Conservation (phyloP, 2,797 vertebrate genomes). For the Lacerta agilis region DNA sequence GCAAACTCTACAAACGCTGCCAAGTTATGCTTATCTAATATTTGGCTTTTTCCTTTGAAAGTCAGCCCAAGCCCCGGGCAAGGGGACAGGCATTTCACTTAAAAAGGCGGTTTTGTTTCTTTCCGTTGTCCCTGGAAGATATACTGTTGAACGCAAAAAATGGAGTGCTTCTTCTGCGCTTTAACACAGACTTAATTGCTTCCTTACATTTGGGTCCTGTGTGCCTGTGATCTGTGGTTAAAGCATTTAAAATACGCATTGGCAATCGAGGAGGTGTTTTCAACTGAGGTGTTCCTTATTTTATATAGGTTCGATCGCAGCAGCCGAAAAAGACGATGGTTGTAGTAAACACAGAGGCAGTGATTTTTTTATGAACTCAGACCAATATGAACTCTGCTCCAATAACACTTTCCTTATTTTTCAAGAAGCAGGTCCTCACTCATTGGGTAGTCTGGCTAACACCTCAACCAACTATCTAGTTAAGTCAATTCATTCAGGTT, state of each 20-base stretch:
- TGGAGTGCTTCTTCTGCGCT: slow-evolving; percentile 54
- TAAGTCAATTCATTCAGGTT: background rate
- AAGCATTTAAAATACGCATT: slow-evolving; percentile 59
- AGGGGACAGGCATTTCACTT: slow-evolving; percentile 62
- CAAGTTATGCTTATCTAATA: slow-evolving; percentile 35
- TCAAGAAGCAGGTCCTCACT: background rate
- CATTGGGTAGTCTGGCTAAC: background rate
- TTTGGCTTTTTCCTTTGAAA: slow-evolving; percentile 40
- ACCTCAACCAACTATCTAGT: background rate
- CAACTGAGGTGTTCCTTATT: slow-evolving; percentile 50
- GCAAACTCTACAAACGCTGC: slow-evolving; percentile 24
- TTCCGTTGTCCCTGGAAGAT: slow-evolving; percentile 65
- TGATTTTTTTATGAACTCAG: background rate
- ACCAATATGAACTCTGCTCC: background rate
- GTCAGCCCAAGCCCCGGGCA: slow-evolving; percentile 55
- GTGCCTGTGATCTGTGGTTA: slow-evolving; percentile 49
- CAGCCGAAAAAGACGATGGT: background rate
- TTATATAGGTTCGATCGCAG: slow-evolving; percentile 45
- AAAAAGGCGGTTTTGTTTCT: slow-evolving; percentile 54
- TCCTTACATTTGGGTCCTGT: slow-evolving; percentile 47
- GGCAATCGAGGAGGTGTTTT: slow-evolving; percentile 51
- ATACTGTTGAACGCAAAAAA: slow-evolving; percentile 56
- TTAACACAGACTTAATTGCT: slow-evolving; percentile 65
- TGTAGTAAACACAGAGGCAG: slow-evolving; percentile 39
- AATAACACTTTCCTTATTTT: background rate